Evolutionary conservation across 1,140 invertebrate species (phyloP).

Genomic region (Drosophila nannoptera): DNA sequence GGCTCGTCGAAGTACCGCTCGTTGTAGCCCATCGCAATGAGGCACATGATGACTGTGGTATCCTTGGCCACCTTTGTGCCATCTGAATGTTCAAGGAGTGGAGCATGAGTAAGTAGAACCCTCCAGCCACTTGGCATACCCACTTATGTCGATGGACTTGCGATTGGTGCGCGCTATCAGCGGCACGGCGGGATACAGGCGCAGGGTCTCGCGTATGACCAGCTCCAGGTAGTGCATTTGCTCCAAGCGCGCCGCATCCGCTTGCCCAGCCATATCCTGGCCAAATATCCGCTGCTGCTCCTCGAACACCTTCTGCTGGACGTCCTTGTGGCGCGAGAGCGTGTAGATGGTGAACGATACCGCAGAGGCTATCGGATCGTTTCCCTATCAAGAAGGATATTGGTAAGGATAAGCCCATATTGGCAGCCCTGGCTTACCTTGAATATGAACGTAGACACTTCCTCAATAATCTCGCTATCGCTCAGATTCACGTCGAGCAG

Average conservation of each 20-base stretch:
- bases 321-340: constrained; percentile 60
- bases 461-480: constrained; percentile 84
- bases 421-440: constrained; percentile 80
- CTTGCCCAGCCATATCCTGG: constrained; percentile 51
- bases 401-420: background rate
- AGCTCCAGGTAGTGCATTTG: constrained; percentile 85
- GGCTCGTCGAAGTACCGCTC: constrained; percentile 85
- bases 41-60: constrained; percentile 73
- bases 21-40: constrained; percentile 75
- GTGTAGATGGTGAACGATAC: constrained; percentile 71
- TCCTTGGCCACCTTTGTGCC: constrained; percentile 69
- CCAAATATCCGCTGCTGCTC: constrained; percentile 82
- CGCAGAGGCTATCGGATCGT: constrained; percentile 66
- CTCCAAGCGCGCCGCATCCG: constrained; percentile 79
- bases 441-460: constrained; percentile 87
- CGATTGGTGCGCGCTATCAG: constrained; percentile 82
- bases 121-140: constrained; percentile 18
- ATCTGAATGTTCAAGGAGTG: constrained; percentile 29
- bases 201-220: constrained; percentile 84
- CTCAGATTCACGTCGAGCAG: constrained; percentile 80
- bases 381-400: constrained; percentile 80
- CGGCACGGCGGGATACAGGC: constrained; percentile 87
- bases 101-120: background rate
- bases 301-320: constrained; percentile 81
- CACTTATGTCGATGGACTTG: constrained; percentile 83